Base-by-base conservation (phyloP, 1,140 invertebrate genomes). In the Colletes gigas region DNA sequence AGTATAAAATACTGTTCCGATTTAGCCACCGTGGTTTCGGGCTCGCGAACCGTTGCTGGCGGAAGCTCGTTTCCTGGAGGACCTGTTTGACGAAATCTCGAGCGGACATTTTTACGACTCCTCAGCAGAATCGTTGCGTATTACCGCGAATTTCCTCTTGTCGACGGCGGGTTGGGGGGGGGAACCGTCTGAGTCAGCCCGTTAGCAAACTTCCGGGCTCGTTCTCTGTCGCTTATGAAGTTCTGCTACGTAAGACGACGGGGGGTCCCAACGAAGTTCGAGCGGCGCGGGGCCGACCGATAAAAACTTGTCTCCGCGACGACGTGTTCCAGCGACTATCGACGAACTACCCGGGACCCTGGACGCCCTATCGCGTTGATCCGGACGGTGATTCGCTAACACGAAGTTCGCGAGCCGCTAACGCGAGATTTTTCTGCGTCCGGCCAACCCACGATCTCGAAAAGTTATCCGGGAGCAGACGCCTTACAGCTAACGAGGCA, bases 141-240 rank as follows among this genome's bases (percentile, higher is more conserved):
- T 78, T 74, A 74, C 52, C 70, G 62, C 70, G 78, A 74, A 74
- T 80, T 67, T 50, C n/a, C 59, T 54, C 14, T 17, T 12, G 54
- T 50, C 63, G 19, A 47, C 6, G 9, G 9, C 3, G 44, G 44
- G 30, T 30, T 3, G 44, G 8, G 70, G 44, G 44, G 8, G 70
- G 44, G 47, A 5, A 52, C 67, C 47, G 71, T 52, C 78, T 74
- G 78, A 74, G 60, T 74, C 78, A 80, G 78, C 71, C 62, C 78
- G 78, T 80, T 80, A 80, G 71, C 62, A 80, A 80, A 80, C 78
- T 80, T 80, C 78, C 71, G 78, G 44, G 78, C 19, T 80, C 71
- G 78, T 74, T 80, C 71, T 59, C 62, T 39, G 54, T 57, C 62
- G 78, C 70, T 80, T 74, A 74, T 80, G 78, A 80, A 80, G 62